Base-by-base conservation (phyloP, 2,797 vertebrate species). In the Sebastes diploproa region DNA sequence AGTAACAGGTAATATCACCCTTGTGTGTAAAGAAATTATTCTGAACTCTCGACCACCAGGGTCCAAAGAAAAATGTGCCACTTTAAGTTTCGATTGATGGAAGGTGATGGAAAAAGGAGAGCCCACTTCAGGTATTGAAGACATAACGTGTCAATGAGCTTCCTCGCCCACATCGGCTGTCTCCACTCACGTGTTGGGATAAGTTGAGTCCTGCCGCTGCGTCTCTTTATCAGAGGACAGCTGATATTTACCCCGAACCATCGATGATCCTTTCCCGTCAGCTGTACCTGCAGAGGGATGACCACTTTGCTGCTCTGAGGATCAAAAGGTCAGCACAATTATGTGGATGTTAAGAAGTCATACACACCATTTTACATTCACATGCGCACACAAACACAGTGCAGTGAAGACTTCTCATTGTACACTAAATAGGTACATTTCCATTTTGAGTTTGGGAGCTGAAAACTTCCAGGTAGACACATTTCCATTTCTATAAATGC, bases 241-340 rank as follows among this genome's bases (percentile, higher is more conserved):
- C 89, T 94, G 90, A 95, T 84, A 6, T 94, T 94, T 0, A 95
- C 92, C 38, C 61, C 67, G 88, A 93, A 89, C 93, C 93, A 93
- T 14, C 23, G 34, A 34, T 34, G 71, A 36, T 83, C 76, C 8
- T 85, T 85, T 79, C 86, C 88, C 1, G 10, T 74, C 77, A 95
- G 71, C 83, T 93, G 94, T 2, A 93, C 88, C 56, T 82, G 82
- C 75, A 95, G 86, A 11, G 81, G 78, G 20, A 95, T 10, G 38
- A 93, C 75, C 55, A 91, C 86, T 42, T 42, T 87, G 72, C 50
- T 75, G 61, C 83, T 87, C 95, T 95, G 73, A 27, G 54, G 75
- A 63, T 42, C 25, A 34, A 70, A 78, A 7, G 61, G 16, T 61
- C 66, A 63, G 3, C 32, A 74, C 30, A 58, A 3, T 20, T 58